phyloP scores from a whole-genome alignment of 1,140 invertebrate species.

The Oreohelix idahoensis region DNA sequence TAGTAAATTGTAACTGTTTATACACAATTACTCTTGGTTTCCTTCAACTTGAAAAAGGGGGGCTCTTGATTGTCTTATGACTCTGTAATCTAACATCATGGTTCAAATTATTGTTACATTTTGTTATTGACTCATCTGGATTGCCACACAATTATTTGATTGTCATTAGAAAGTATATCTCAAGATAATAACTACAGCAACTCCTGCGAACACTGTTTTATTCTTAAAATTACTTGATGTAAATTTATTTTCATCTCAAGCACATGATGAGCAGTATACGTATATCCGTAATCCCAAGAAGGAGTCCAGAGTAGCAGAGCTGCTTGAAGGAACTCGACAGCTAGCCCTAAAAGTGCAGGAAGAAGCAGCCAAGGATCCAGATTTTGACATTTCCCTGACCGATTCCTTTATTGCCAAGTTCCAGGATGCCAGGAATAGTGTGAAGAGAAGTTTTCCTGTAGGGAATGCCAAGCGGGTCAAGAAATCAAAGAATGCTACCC shows the following conservation, averaged over 20 bases:
- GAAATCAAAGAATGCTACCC: neutral
- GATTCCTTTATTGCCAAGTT: conserved; percentile 37
- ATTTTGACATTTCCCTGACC: conserved; percentile 34
- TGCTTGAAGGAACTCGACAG: conserved; percentile 35
- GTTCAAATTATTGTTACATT: too few relatives aligned
- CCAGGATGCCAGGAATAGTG: conserved; percentile 15
- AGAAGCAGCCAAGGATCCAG: conserved; percentile 39
- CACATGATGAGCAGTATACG: conserved; percentile 23
- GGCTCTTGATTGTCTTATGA: too few relatives aligned
- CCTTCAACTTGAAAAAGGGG: too few relatives aligned
- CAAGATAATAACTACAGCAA: too few relatives aligned
- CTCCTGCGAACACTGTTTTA: too few relatives aligned
- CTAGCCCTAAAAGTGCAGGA: conserved; percentile 33
- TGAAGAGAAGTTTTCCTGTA: conserved; percentile 9
- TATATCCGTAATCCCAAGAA: conserved; percentile 20
- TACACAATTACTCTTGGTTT: too few relatives aligned
- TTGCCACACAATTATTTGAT: too few relatives aligned
- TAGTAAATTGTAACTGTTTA: too few relatives aligned
- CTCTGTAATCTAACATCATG: too few relatives aligned
- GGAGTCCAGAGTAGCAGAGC: conserved; percentile 24
- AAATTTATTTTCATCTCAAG: neutral
- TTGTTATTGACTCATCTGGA: too few relatives aligned
- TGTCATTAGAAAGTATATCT: too few relatives aligned
- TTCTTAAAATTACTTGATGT: too few relatives aligned
- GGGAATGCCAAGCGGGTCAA: neutral